Evolutionary conservation across 1,140 invertebrate species (phyloP).

Genomic region (Dreissena rostriformis): DNA sequence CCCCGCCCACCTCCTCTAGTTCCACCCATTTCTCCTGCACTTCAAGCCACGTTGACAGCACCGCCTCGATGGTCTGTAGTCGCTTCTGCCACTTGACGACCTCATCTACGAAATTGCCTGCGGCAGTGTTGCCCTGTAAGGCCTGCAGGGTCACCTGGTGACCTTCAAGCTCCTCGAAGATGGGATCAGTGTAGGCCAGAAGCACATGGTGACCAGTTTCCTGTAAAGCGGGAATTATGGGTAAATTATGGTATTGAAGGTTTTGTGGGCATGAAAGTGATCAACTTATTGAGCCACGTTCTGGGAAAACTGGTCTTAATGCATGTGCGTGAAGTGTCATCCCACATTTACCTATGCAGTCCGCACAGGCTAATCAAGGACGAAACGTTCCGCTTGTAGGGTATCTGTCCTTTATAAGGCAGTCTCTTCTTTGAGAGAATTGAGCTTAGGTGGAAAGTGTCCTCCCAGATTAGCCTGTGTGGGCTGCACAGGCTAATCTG

Average conservation of each 20-base stretch:
- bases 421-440: too few relatives aligned
- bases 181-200: conserved; percentile 76
- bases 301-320: too few relatives aligned
- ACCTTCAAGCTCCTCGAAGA: conserved; percentile 80
- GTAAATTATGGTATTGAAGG: neutral
- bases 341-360: too few relatives aligned
- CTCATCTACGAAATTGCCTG: conserved; percentile 80
- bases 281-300: too few relatives aligned
- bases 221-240: conserved; percentile 57
- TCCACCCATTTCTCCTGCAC: conserved; percentile 81
- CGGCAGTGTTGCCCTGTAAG: conserved; percentile 79
- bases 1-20: conserved; percentile 75
- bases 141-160: conserved; percentile 80
- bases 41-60: conserved; percentile 78
- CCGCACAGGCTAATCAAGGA: too few relatives aligned
- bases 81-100: conserved; percentile 81
- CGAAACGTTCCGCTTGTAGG: too few relatives aligned
- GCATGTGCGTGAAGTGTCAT: too few relatives aligned
- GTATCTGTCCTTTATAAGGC: too few relatives aligned
- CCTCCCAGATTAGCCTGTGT: too few relatives aligned
- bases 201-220: conserved; percentile 72
- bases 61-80: conserved; percentile 80
- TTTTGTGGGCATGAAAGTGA: neutral
- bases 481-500: too few relatives aligned
- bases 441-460: too few relatives aligned